Evolutionary conservation across 2,888 invertebrate species (phyloP).

Genomic region (Mylabris sibirica): DNA sequence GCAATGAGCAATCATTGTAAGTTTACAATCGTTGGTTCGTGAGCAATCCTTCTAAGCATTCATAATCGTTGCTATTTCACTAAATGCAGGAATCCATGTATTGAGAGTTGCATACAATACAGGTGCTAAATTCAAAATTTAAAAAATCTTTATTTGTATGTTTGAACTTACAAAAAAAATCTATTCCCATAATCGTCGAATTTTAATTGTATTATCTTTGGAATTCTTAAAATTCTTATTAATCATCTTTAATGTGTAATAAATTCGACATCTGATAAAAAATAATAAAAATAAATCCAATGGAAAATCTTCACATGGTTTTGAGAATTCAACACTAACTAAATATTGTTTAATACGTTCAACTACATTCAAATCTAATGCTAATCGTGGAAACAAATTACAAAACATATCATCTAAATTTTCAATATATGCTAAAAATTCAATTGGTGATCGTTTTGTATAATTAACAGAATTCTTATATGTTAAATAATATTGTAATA

Average conservation of each 20-base stretch:
- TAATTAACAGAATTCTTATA: not conserved
- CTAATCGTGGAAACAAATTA: not conserved
- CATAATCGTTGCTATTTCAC: too few relatives aligned
- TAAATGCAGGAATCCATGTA: too few relatives aligned
- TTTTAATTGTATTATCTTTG: not conserved
- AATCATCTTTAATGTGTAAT: not conserved
- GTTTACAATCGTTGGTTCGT: too few relatives aligned
- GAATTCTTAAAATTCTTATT: not conserved
- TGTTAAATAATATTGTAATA: not conserved
- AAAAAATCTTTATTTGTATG: too few relatives aligned
- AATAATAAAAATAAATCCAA: not conserved
- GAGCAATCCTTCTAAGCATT: too few relatives aligned
- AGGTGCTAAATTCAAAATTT: too few relatives aligned
- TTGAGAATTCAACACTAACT: not conserved
- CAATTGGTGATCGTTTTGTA: not conserved
- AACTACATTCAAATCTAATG: not conserved
- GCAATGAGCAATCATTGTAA: too few relatives aligned
- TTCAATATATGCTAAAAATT: not conserved
- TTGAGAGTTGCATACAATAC: too few relatives aligned
- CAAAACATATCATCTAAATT: not conserved
- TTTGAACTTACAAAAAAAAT: not conserved
- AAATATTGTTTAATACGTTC: not conserved
- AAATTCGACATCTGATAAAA: not conserved
- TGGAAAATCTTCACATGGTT: not conserved
- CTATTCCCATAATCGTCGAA: not conserved